phyloP scores from a whole-genome alignment of 1,140 invertebrate species.

The Sarcophaga bullata region DNA sequence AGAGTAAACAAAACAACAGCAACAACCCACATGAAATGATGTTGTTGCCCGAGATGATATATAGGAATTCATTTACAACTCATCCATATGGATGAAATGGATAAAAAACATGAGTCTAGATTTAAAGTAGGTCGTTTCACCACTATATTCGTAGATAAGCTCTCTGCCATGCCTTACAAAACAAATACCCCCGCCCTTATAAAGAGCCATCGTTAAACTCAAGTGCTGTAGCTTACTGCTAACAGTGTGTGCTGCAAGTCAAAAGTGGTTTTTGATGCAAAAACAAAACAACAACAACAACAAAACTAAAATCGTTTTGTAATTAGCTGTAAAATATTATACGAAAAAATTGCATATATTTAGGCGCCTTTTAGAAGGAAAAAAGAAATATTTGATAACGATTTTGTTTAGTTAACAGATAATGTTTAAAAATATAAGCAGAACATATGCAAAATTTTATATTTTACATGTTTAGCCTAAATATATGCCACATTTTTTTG shows the following conservation, averaged over 20 bases:
- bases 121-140: conserved; percentile 2
- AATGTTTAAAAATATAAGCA: neutral
- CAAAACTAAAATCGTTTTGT: conserved; percentile 10
- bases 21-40: conserved; percentile 14
- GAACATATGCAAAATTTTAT: no score
- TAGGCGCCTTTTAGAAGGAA: neutral
- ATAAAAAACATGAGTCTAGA: neutral
- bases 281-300: neutral
- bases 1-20: conserved; percentile 30
- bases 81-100: no score
- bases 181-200: no score
- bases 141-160: neutral
- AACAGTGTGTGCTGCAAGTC: neutral
- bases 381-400: neutral
- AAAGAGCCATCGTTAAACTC: no score
- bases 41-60: neutral
- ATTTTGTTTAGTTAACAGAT: neutral
- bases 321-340: neutral
- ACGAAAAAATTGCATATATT: neutral
- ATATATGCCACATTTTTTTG: neutral
- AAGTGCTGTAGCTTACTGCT: neutral
- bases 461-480: neutral
- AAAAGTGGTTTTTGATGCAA: conserved; percentile 6
- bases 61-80: no score
- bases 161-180: no score